A percentile compares a stretch with the other conserved stretches of the same genome.
These are phyloP conservation scores for Corticium candelabrum DNA, from an alignment of 37 sponge, comb jelly and placozoan species.

Conservation along the genomic window DNA sequence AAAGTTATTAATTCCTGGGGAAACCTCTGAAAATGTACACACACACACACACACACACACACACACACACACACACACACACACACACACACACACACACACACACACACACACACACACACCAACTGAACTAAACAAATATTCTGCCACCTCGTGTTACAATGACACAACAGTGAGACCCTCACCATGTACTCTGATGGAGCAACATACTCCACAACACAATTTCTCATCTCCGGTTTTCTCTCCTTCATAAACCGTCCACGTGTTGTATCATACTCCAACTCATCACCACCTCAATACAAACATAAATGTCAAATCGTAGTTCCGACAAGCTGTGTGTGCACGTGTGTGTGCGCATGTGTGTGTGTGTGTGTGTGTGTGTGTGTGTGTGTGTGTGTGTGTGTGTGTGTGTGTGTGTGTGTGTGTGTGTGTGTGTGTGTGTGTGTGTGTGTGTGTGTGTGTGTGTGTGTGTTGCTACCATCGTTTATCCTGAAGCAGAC, in stretches of 20 bases:
- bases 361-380: conserved; percentile 5
- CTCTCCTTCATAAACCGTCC: conserved; percentile 9
- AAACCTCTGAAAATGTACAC: too few relatives aligned
- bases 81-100: too few relatives aligned
- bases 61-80: too few relatives aligned
- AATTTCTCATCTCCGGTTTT: conserved; percentile 49
- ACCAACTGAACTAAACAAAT: too few relatives aligned
- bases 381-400: conserved; percentile 5
- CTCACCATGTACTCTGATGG: conserved; percentile 90
- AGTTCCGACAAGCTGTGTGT: too few relatives aligned
- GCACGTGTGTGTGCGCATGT: background rate
- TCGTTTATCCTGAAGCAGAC: conserved; percentile 85
- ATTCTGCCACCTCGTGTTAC: too few relatives aligned
- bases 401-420: conserved; percentile 5
- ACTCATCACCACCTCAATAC: background rate
- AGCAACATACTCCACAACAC: conserved; percentile 86
- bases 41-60: too few relatives aligned
- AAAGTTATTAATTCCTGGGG: too few relatives aligned
- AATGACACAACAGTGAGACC: background rate
- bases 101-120: too few relatives aligned
- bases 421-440: conserved; percentile 5
- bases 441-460: conserved; percentile 5
- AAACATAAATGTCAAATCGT: background rate
- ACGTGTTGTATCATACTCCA: background rate
- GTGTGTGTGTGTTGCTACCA: conserved; percentile 16